Conservation (phyloP, 2,888 invertebrate genomes). For the Rhopalosiphum nymphaeae region DNA sequence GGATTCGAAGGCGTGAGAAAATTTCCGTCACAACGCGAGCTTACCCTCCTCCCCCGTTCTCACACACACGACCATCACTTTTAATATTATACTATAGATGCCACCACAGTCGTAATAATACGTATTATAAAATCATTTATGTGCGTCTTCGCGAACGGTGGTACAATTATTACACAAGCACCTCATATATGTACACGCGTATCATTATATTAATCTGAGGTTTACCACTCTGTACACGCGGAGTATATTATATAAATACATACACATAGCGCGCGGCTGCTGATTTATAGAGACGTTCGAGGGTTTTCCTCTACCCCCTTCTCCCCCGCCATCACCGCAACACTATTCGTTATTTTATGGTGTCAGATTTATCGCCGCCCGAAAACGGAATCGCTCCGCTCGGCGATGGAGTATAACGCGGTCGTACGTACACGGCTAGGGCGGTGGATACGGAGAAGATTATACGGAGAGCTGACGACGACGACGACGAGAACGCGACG, state of each 20-base stretch:
- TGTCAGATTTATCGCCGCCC: slow-evolving; percentile 33
- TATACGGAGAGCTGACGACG: neutral
- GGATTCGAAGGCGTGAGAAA: neutral
- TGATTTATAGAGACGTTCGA: neutral
- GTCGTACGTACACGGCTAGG: neutral
- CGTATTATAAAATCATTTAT: neutral
- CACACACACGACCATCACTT: neutral
- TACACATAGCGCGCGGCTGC: neutral
- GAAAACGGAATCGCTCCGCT: neutral
- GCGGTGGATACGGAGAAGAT: neutral
- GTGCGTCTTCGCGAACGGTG: neutral
- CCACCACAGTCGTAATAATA: neutral
- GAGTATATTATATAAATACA: neutral
- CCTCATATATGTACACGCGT: neutral
- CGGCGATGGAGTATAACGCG: neutral
- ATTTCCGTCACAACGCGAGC: neutral
- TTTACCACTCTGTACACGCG: neutral
- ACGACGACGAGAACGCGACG: neutral
- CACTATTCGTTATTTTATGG: slow-evolving; percentile 26
- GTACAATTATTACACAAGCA: neutral
- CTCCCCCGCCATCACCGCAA: neutral
- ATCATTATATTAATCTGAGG: neutral
- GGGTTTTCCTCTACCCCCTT: neutral
- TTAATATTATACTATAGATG: neutral
- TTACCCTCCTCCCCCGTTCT: neutral